Evolutionary conservation across 2,113 vertebrate species (phyloP).

Genomic region (Dolichallabes microphthalmus): DNA sequence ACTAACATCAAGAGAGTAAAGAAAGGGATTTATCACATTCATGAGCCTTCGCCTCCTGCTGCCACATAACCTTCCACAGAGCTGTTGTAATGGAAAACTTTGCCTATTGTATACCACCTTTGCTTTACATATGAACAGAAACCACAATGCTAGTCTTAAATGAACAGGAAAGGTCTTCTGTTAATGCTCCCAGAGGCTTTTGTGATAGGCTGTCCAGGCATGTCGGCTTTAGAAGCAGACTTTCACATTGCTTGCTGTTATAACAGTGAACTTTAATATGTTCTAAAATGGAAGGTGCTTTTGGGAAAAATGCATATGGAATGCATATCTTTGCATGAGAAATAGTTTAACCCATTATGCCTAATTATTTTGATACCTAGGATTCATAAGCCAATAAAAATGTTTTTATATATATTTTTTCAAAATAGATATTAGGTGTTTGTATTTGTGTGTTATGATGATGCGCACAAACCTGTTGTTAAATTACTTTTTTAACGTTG

Average conservation of each 20-base stretch:
- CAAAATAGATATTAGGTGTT: not conserved
- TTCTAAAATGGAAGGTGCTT: not conserved
- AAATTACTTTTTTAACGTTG: not conserved
- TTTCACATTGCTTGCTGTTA: not conserved
- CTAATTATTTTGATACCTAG: not conserved
- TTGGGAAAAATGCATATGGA: not conserved
- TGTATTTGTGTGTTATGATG: not conserved
- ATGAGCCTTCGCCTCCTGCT: not conserved
- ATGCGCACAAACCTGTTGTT: not conserved
- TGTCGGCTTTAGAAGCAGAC: slow-evolving; percentile 11
- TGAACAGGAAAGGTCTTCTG: slow-evolving; percentile 14
- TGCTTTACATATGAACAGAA: slow-evolving; percentile 28
- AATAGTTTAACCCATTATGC: not conserved
- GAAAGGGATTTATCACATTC: not conserved
- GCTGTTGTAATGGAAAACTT: not conserved
- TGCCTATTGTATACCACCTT: slow-evolving; percentile 7
- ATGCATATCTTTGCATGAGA: not conserved
- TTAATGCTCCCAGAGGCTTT: not conserved
- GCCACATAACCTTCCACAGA: not conserved
- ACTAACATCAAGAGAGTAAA: not conserved
- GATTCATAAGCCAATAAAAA: not conserved
- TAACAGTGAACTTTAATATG: not conserved
- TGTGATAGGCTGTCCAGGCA: slow-evolving; percentile 6
- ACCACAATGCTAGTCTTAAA: not conserved
- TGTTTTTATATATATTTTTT: too few species aligned